Percentiles rank a stretch among this genome's conserved stretches.
phyloP scores from a whole-genome alignment of 2,797 vertebrate genomes.

The Peromyscus aztecus region DNA sequence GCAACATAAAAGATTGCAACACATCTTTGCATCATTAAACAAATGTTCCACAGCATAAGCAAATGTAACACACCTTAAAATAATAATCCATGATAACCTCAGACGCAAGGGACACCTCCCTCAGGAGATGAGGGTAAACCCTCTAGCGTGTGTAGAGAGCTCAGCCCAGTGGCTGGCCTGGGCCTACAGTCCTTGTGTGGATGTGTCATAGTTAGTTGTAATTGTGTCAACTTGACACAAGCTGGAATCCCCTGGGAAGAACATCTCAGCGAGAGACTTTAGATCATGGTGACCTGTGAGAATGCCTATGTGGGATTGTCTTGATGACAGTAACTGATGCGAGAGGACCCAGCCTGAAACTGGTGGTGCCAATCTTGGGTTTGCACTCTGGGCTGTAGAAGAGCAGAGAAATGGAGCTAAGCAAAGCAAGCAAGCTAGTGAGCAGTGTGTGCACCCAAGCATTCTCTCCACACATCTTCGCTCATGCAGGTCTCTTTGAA shows the following conservation, averaged over 20 bases:
- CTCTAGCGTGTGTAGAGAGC: background rate
- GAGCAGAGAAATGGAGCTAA: no score
- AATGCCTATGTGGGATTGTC: background rate
- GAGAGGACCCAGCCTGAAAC: background rate
- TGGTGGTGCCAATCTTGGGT: background rate
- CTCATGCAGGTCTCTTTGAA: background rate
- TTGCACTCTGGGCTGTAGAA: no score
- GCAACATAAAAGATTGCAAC: no score
- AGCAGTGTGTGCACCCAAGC: background rate
- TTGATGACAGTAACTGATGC: no score
- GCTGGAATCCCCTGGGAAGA: background rate
- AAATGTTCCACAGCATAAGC: no score
- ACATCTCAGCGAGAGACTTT: background rate
- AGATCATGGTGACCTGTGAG: background rate
- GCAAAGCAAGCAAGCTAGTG: background rate
- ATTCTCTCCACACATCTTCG: background rate
- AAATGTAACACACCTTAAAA: no score
- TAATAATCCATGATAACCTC: no score
- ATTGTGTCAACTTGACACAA: background rate
- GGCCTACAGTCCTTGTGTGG: background rate
- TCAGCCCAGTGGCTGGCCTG: background rate
- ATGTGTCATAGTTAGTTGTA: background rate
- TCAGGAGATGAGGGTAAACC: no score
- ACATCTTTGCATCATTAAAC: no score
- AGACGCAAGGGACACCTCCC: background rate